Conservation (phyloP, 2,888 invertebrate species). For the Rhagium mordax region DNA sequence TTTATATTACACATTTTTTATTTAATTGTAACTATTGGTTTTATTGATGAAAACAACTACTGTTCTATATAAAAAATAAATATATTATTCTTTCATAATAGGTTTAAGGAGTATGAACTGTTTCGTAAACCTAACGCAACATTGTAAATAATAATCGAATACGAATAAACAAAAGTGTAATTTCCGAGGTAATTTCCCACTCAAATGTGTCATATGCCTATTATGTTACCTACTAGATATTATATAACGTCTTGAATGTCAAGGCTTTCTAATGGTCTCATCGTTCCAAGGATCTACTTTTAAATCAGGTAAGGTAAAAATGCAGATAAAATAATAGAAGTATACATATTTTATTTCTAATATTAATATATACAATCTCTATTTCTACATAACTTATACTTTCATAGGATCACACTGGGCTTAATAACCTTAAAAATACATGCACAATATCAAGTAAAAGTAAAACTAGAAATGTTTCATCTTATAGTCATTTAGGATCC, state of each 20-base stretch:
- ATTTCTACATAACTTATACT: constrained; percentile 62
- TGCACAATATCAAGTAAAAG: constrained; percentile 61
- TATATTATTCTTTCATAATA: too few species aligned
- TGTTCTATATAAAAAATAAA: too few species aligned
- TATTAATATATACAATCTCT: constrained; percentile 64
- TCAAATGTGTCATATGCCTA: too few species aligned
- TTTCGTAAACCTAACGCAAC: too few species aligned
- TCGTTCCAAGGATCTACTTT: neutral
- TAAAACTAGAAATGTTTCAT: constrained; percentile 34
- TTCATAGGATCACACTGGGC: constrained; percentile 68
- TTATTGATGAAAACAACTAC: too few species aligned
- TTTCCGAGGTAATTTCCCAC: too few species aligned
- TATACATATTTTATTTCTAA: constrained; percentile 67
- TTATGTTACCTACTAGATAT: neutral
- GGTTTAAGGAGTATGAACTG: too few species aligned
- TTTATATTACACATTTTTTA: too few species aligned
- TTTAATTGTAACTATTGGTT: too few species aligned
- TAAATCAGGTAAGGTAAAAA: neutral
- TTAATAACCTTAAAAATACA: constrained; percentile 66
- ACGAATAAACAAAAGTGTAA: too few species aligned
- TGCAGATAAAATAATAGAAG: constrained; percentile 59
- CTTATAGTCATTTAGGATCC: constrained; percentile 22
- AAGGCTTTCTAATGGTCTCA: neutral
- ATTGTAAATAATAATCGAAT: too few species aligned
- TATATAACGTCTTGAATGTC: neutral